phyloP scores from a whole-genome alignment of 2,888 invertebrate species.

The Latrodectus hesperus region DNA sequence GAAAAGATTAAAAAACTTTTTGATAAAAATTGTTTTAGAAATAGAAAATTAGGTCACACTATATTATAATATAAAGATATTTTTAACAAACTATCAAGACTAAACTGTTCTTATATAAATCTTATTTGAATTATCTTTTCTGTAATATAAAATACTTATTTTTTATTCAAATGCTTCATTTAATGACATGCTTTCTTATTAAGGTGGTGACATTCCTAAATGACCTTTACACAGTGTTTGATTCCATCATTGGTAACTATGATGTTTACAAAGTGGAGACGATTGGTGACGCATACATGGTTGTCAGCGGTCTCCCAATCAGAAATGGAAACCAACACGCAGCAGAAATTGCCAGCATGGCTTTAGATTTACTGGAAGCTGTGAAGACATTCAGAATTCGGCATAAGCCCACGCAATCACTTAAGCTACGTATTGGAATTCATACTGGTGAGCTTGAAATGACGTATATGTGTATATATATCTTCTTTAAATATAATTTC shows the following conservation, averaged over 20 bases:
- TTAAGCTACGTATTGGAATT: constrained; percentile 93
- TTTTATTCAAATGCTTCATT: too few species aligned
- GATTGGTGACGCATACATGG: constrained; percentile 93
- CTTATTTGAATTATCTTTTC: too few species aligned
- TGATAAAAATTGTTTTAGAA: too few species aligned
- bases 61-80: too few species aligned
- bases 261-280: constrained; percentile 99
- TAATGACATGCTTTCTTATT: too few species aligned
- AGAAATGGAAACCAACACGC: constrained; percentile 90
- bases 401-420: constrained; percentile 90
- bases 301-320: constrained; percentile 91
- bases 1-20: too few species aligned
- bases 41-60: too few species aligned
- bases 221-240: constrained; percentile 97
- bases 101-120: too few species aligned
- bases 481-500: background rate
- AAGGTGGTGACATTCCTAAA: constrained; percentile 97
- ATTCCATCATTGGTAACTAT: constrained; percentile 95
- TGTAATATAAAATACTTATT: too few species aligned
- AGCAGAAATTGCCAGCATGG: constrained; percentile 95
- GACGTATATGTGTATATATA: background rate
- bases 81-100: too few species aligned
- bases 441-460: constrained; percentile 82
- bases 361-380: constrained; percentile 89
- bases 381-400: constrained; percentile 87